Evolutionary conservation across 2,113 vertebrate genomes (phyloP).

Genomic region (Steatornis caripensis): DNA sequence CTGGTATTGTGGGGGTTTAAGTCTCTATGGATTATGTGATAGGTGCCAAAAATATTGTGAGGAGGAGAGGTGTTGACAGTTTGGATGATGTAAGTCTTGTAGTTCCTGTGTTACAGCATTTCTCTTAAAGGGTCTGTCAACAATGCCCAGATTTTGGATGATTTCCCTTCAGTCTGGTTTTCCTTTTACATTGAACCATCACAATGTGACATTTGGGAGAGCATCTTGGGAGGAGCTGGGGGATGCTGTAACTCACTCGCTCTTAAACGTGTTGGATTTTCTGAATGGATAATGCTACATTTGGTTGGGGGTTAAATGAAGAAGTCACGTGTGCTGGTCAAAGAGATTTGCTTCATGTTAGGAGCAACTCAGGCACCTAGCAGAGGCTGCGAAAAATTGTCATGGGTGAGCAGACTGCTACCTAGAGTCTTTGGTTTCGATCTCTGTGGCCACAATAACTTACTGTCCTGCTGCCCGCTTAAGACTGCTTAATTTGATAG

Average conservation of each 20-base stretch:
- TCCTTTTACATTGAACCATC: not conserved
- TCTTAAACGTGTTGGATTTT: not conserved
- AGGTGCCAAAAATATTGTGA: constrained; percentile 31
- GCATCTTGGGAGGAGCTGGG: not conserved
- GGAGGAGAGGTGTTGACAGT: constrained; percentile 46
- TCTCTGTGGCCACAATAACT: not conserved
- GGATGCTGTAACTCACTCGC: not conserved
- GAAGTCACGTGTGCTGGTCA: not conserved
- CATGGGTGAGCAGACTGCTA: not conserved
- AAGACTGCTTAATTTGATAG: not conserved
- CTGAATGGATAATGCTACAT: not conserved
- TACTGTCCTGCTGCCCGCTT: not conserved
- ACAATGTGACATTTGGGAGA: not conserved
- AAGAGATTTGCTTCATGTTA: not conserved
- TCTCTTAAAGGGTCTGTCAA: constrained; percentile 30
- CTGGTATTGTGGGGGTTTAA: not conserved
- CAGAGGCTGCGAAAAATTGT: not conserved
- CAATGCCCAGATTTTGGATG: not conserved
- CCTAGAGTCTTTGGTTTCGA: not conserved
- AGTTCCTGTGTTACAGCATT: not conserved
- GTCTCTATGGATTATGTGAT: not conserved
- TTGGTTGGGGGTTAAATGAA: not conserved
- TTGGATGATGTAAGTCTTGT: constrained; percentile 1
- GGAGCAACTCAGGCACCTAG: not conserved
- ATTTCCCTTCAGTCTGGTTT: not conserved